Evolutionary conservation across 2,113 vertebrate species (phyloP).

Genomic region (Ailurus styani): DNA sequence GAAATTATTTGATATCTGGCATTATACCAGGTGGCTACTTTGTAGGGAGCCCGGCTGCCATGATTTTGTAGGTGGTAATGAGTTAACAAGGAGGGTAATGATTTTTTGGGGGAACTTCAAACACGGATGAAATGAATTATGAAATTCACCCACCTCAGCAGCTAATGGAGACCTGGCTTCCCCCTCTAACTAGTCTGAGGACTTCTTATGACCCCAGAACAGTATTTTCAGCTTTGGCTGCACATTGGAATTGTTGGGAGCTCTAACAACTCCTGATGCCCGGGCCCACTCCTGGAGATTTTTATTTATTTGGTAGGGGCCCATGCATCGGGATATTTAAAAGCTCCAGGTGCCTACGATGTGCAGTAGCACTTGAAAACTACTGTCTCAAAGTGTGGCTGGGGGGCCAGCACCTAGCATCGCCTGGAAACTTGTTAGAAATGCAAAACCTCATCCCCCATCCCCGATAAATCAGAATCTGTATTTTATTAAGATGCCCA

Average conservation of each 20-base stretch:
- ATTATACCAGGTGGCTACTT: not conserved
- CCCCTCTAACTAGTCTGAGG: not conserved
- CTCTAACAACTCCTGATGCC: not conserved
- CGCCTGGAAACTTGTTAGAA: not conserved
- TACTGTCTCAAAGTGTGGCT: not conserved
- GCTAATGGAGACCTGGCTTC: not conserved
- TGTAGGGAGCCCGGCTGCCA: not conserved
- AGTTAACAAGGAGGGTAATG: not conserved
- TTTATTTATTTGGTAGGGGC: not conserved
- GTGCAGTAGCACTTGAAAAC: not conserved
- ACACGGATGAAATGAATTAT: not conserved
- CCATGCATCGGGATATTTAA: not conserved
- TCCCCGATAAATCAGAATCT: not conserved
- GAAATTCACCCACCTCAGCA: not conserved
- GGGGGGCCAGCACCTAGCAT: not conserved
- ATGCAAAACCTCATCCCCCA: not conserved
- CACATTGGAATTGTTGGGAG: not conserved
- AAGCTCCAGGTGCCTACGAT: not conserved
- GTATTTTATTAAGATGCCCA: not conserved
- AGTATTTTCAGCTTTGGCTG: not conserved
- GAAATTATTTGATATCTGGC: not conserved
- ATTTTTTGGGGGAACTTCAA: not conserved
- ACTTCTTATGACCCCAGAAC: not conserved
- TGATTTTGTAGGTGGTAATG: not conserved
- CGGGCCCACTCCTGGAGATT: accelerated